Evolutionary conservation across 1,140 invertebrate genomes (phyloP), one percentile per base, ranked within the genome.

Genomic region (Leptestheria dahalacensis): DNA sequence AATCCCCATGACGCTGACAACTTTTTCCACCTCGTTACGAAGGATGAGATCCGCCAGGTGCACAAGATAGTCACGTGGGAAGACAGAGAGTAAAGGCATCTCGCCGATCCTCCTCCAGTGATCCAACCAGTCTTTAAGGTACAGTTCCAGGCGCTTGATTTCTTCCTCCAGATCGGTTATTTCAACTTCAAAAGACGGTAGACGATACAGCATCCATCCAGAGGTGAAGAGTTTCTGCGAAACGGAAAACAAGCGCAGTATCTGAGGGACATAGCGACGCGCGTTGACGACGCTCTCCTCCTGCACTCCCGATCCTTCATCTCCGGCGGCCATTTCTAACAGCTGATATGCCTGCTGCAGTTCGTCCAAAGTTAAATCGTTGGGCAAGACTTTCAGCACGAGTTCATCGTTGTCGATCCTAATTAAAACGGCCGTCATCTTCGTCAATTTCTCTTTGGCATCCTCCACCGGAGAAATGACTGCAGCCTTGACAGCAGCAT

Each of bases 391-490:
- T 55, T 55, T 41, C 26, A 55, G 10, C 9, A 15, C 26, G 11
- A 55, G 23, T 41, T 55, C 12, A 11, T 25, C 26, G 9, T 41
- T 18, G 3, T 55, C 33, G 53, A 33, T 20, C 2, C 10, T 18
- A 18, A 55, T 55, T 11, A 18, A 26, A 55, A 55, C 3, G 26
- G 11, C 26, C 10, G n/a, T 26, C 26, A 55, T 26, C 20, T 55
- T 29, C 20, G 23, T 15, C 53, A 55, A 28, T 29, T 55, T 55
- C 21, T 25, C 53, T 55, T 55, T 55, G 26, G 53, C 53, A 29
- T 55, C 53, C 33, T 55, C 53, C 2, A 20, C 21, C 18, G 53
- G 53, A 9, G 53, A 55, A 15, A 55, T 41, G 15, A 55, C 26
- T n/a, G 26, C 33, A 15, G 53, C 53, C 2, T 33, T 26, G 20